A percentile compares a stretch with the other conserved stretches of the same genome.
Evolutionary conservation across 2,797 vertebrate genomes (phyloP).

Genomic region (Trichosurus vulpecula): DNA sequence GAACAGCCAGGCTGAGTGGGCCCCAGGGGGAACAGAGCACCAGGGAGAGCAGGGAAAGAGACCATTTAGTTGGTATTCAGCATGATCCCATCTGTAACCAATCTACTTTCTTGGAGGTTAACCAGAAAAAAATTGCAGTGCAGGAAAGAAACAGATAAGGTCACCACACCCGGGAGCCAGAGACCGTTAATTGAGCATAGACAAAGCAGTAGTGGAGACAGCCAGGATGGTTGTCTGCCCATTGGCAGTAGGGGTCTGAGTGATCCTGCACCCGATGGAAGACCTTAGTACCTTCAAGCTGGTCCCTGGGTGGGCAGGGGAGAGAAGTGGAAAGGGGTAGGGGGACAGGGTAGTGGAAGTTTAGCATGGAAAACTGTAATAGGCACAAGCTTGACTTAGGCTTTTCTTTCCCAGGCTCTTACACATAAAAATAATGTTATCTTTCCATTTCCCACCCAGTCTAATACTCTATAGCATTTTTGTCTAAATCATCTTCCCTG

Average conservation of each 20-base stretch:
- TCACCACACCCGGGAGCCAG: not conserved
- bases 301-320: not conserved
- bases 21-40: not conserved
- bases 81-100: not conserved
- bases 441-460: not conserved
- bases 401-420: not conserved
- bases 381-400: not conserved
- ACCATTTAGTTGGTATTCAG: not conserved
- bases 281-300: not conserved
- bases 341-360: not conserved
- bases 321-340: too few relatives aligned
- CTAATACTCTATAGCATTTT: not conserved
- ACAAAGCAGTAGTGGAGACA: not conserved
- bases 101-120: not conserved
- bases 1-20: not conserved
- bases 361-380: not conserved
- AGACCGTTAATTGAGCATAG: slow-evolving; percentile 20
- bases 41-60: not conserved
- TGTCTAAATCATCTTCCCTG: not conserved
- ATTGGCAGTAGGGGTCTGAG: not conserved
- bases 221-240: not conserved
- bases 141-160: not conserved
- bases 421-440: not conserved
- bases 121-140: not conserved
- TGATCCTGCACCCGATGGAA: not conserved